Conservation (phyloP, 2,113 vertebrate genomes). For the Buteo buteo region DNA sequence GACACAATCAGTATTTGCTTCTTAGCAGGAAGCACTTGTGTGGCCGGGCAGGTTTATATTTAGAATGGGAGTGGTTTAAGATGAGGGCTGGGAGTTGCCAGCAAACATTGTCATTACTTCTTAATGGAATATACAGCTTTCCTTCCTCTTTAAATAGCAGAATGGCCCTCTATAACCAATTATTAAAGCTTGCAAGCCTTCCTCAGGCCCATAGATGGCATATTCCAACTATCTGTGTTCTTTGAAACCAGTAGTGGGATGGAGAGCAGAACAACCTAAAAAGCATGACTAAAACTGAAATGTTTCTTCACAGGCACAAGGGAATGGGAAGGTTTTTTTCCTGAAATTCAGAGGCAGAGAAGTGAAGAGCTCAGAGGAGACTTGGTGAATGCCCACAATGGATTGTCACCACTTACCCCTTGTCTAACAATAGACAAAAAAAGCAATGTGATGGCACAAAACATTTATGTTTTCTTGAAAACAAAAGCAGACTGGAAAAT, state of each 20-base stretch:
- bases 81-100: neutral
- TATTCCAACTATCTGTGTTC: constrained; percentile 35
- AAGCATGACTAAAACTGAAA: neutral
- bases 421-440: neutral
- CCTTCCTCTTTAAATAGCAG: neutral
- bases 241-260: neutral
- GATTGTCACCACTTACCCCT: neutral
- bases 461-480: neutral
- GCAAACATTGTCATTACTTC: neutral
- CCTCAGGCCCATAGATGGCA: constrained; percentile 64
- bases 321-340: neutral
- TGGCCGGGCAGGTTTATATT: neutral
- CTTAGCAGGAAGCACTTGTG: neutral
- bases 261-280: neutral
- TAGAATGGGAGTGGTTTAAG: constrained; percentile 1
- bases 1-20: neutral
- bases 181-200: constrained; percentile 23
- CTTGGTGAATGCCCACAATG: neutral
- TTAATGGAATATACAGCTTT: constrained; percentile 9
- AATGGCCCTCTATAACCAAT: neutral
- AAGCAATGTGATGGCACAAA: neutral
- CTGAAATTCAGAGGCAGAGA: neutral
- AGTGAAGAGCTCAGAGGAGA: neutral
- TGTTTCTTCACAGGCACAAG: neutral
- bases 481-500: neutral